These are phyloP conservation scores for Sebastes matsubarae DNA, from an alignment of 2,797 vertebrate genomes.

Conservation along the genomic window DNA sequence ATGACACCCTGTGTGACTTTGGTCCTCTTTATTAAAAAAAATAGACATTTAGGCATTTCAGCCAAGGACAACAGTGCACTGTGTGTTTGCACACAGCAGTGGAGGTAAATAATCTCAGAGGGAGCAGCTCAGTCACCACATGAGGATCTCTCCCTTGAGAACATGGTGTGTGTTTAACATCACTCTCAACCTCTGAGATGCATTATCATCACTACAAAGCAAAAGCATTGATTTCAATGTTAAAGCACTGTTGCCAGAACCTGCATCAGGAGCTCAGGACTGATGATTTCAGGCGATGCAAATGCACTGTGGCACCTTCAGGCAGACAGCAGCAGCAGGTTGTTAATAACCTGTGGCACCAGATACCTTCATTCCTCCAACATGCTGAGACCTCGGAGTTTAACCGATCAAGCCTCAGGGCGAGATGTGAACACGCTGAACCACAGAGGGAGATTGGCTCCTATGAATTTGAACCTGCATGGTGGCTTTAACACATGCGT, in stretches of 20 bases:
- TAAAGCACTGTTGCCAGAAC: not conserved
- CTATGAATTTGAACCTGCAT: conserved; percentile 31
- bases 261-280: not conserved
- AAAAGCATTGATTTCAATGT: not conserved
- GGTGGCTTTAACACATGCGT: not conserved
- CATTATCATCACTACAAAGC: not conserved
- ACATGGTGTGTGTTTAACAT: not conserved
- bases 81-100: conserved; percentile 80
- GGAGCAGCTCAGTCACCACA: conserved; percentile 53
- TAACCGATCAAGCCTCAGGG: conserved; percentile 22
- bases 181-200: not conserved
- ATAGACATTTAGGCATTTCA: not conserved
- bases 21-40: not conserved
- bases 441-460: conserved; percentile 10
- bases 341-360: conserved; percentile 10
- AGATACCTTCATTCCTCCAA: conserved; percentile 40
- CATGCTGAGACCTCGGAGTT: conserved; percentile 45
- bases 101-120: conserved; percentile 82
- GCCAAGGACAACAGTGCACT: conserved; percentile 50
- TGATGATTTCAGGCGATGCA: not conserved
- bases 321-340: conserved; percentile 22
- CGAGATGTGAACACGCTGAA: not conserved
- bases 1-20: not conserved
- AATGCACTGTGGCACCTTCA: not conserved
- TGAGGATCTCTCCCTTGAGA: conserved; percentile 11